Conservation (phyloP, 2,888 invertebrate species). For the Digitonthophagus gazella region DNA sequence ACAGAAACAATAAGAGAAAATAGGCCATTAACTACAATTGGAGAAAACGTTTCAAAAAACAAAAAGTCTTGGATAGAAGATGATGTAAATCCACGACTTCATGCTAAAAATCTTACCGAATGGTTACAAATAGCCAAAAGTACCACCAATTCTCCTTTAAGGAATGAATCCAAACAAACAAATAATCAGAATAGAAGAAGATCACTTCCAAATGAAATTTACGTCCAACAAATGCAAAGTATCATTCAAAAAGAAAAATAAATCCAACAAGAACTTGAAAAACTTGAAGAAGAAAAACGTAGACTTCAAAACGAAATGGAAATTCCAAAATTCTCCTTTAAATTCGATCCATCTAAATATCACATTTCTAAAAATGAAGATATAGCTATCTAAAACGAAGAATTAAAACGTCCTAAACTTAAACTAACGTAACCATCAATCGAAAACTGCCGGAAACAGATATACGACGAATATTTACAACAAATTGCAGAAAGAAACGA, state of each 20-base stretch:
- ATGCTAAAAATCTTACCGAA: slow-evolving; percentile 51
- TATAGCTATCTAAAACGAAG: slow-evolving; percentile 43
- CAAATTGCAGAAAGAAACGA: slow-evolving; percentile 77
- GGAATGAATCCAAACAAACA: slow-evolving; percentile 32
- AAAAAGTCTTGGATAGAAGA: slow-evolving; percentile 21
- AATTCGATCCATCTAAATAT: slow-evolving; percentile 53
- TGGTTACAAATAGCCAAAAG: slow-evolving; percentile 54
- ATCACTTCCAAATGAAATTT: slow-evolving; percentile 65
- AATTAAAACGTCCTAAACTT: slow-evolving; percentile 27
- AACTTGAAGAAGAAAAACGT: slow-evolving; percentile 60
- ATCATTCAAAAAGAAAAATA: slow-evolving; percentile 67
- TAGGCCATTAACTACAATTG: background rate
- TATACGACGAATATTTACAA: slow-evolving; percentile 81
- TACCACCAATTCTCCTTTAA: slow-evolving; percentile 42
- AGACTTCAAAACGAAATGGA: slow-evolving; percentile 43
- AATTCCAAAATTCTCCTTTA: slow-evolving; percentile 49
- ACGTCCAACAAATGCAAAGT: slow-evolving; percentile 64
- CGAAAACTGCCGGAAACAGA: slow-evolving; percentile 72
- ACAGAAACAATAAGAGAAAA: background rate
- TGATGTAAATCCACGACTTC: slow-evolving; percentile 37
- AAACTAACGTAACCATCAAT: slow-evolving; percentile 46
- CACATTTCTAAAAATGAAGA: slow-evolving; percentile 54
- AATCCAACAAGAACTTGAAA: slow-evolving; percentile 63
- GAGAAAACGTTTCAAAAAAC: slow-evolving; percentile 26
- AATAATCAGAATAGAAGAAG: slow-evolving; percentile 48